These are phyloP conservation scores for Acanthococcus lagerstroemiae DNA, from an alignment of 2,888 invertebrate species.

Conservation along the genomic window DNA sequence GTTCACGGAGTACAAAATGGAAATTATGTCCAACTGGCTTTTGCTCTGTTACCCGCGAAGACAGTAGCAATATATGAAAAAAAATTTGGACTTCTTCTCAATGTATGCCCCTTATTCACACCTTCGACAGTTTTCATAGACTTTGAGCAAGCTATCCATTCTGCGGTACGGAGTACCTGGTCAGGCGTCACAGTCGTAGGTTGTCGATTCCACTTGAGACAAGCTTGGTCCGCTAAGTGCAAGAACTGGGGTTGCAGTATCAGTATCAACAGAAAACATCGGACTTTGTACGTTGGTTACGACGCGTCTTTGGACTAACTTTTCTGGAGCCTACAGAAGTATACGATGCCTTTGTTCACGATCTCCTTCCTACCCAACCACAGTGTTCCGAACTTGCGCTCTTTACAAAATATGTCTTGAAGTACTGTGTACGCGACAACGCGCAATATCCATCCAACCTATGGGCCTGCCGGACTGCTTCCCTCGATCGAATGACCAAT, in stretches of 20 bases:
- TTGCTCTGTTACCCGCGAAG: background rate
- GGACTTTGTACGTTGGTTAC: background rate
- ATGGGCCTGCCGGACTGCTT: constrained; percentile 9
- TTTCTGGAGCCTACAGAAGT: background rate
- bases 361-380: background rate
- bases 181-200: background rate
- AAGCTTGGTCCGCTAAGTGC: background rate
- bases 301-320: background rate
- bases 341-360: background rate
- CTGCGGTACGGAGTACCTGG: background rate
- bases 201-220: background rate
- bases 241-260: background rate
- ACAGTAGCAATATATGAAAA: background rate
- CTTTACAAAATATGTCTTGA: background rate
- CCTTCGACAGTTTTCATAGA: background rate
- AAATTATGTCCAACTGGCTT: background rate
- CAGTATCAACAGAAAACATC: background rate
- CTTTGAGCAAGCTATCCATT: background rate
- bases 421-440: background rate
- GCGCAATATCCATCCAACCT: constrained; percentile 4
- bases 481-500: constrained; percentile 7
- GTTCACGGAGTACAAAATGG: background rate
- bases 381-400: background rate
- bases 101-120: background rate
- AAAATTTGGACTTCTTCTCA: background rate